A percentile compares a stretch with the other conserved stretches of the same genome.
Evolutionary conservation across 2,888 invertebrate genomes (phyloP).

Genomic region (Euphydryas editha): DNA sequence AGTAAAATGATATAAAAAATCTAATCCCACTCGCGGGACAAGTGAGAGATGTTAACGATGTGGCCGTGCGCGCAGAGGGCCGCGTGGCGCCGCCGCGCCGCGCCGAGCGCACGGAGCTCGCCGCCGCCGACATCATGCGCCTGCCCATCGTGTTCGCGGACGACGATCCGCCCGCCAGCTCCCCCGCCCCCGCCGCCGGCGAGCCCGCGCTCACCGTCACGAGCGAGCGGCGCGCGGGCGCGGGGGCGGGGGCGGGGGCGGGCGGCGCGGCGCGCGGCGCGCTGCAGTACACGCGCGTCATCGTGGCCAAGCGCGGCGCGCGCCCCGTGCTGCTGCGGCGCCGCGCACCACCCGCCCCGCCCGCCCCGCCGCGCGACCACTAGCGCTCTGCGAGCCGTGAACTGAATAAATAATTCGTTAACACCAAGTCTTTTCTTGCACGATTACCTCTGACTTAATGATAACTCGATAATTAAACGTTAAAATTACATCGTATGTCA

Average conservation of each 20-base stretch:
- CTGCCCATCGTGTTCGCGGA: constrained; percentile 86
- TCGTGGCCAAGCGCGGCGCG: constrained; percentile 38
- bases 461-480: too few relatives aligned
- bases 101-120: constrained; percentile 46
- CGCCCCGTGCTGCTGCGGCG: constrained; percentile 2
- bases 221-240: constrained; percentile 29
- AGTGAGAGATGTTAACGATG: too few relatives aligned
- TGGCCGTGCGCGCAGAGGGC: constrained; percentile 52
- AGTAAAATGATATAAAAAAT: too few relatives aligned
- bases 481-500: too few relatives aligned
- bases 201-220: constrained; percentile 25
- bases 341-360: background rate
- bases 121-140: constrained; percentile 80
- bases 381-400: background rate
- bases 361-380: background rate
- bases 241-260: constrained; percentile 37
- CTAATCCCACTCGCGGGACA: too few relatives aligned
- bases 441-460: too few relatives aligned
- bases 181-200: constrained; percentile 62
- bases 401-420: background rate
- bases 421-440: too few relatives aligned
- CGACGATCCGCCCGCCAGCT: constrained; percentile 59
- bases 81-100: constrained; percentile 55
- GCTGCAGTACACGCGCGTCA: constrained; percentile 50
- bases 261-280: constrained; percentile 7